Conservation (phyloP, 2,888 invertebrate species). For the Mythimna vitellina region DNA sequence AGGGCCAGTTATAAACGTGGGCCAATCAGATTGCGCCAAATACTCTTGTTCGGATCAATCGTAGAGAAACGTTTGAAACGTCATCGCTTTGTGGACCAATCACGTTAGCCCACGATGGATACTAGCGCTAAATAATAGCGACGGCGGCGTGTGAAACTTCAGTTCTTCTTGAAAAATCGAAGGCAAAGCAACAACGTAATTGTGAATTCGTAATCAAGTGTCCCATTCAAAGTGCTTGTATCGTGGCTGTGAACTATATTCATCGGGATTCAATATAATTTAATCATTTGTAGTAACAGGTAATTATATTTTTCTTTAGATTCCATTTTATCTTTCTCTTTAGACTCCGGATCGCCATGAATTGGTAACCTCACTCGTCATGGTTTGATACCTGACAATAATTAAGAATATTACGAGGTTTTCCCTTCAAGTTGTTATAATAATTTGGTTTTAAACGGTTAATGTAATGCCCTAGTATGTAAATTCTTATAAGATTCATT, state of each 20-base stretch:
- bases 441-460: conserved; percentile 8
- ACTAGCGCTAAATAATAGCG: conserved; percentile 90
- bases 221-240: conserved; percentile 76
- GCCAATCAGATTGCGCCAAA: conserved; percentile 92
- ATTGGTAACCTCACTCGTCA: conserved; percentile 47
- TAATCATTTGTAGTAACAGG: conserved; percentile 69
- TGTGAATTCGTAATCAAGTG: conserved; percentile 76
- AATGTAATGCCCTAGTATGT: conserved; percentile 23
- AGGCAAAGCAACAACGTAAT: conserved; percentile 73
- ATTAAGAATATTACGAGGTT: conserved; percentile 6
- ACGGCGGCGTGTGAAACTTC: conserved; percentile 85
- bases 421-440: neutral
- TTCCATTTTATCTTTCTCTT: conserved; percentile 12
- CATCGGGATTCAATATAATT: conserved; percentile 64
- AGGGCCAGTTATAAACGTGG: conserved; percentile 91
- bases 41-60: conserved; percentile 88
- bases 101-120: conserved; percentile 90
- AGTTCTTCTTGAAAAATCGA: conserved; percentile 86
- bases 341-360: conserved; percentile 21
- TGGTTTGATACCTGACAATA: conserved; percentile 27
- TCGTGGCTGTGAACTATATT: conserved; percentile 79
- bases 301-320: conserved; percentile 67
- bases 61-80: conserved; percentile 74
- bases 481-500: conserved; percentile 28
- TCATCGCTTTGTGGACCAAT: conserved; percentile 89